Conservation (phyloP, 2,888 invertebrate genomes). For the Trachelus tabidus region DNA sequence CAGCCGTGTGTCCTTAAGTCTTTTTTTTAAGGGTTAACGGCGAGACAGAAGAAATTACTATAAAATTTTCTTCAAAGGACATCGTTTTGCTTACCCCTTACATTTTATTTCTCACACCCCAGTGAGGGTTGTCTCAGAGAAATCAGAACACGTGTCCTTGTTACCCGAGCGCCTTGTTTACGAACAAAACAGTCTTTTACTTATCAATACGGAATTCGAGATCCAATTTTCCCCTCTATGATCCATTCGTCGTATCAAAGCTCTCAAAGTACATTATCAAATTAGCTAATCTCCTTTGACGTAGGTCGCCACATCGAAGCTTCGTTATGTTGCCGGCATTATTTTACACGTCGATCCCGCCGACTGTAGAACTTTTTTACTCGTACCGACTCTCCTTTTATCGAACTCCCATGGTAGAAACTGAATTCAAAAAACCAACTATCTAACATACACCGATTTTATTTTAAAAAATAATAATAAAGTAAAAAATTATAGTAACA, state of each 20-base stretch:
- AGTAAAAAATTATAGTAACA: not conserved
- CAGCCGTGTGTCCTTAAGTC: too few relatives aligned
- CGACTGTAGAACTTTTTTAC: constrained; percentile 1
- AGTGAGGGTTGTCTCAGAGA: not conserved
- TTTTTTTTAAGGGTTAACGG: not conserved
- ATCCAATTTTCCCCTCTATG: constrained; percentile 52
- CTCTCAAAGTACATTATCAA: constrained; percentile 44
- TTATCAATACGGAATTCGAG: constrained; percentile 37
- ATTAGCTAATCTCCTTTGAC: constrained; percentile 43
- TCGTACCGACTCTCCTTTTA: not conserved
- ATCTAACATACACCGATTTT: not conserved
- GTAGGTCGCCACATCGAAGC: constrained; percentile 9
- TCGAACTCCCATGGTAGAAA: not conserved
- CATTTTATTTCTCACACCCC: not conserved
- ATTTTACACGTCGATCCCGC: constrained; percentile 30
- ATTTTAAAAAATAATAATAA: not conserved
- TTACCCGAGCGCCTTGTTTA: not conserved
- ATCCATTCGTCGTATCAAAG: constrained; percentile 50
- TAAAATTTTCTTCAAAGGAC: not conserved
- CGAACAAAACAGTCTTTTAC: not conserved
- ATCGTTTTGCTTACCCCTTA: not conserved
- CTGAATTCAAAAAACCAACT: not conserved
- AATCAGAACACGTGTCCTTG: not conserved
- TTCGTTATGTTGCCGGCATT: constrained; percentile 23
- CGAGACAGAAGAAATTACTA: not conserved